Percentiles rank a stretch among this genome's conserved stretches.
phyloP scores from a whole-genome alignment of 2,888 invertebrate species.

The Allophyes oxyacanthae region DNA sequence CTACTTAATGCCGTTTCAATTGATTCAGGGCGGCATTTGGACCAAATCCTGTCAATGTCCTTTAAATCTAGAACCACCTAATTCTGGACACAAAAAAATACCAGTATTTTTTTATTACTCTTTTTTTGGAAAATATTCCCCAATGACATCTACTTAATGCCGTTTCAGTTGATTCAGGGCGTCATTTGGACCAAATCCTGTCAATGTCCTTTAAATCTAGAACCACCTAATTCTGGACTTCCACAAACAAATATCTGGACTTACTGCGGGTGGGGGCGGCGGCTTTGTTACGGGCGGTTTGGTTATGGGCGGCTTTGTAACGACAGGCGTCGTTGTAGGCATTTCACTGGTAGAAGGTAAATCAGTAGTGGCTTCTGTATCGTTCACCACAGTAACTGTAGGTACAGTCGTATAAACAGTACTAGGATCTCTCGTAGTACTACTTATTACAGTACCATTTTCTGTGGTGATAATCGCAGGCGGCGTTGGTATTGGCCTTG shows the following conservation, averaged over 20 bases:
- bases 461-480: background rate
- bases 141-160: no score
- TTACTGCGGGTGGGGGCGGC: constrained; percentile 34
- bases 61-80: no score
- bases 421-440: background rate
- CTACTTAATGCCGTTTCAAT: no score
- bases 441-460: background rate
- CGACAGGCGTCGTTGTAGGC: constrained; percentile 7
- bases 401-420: constrained; percentile 3
- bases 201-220: no score
- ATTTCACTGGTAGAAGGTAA: constrained; percentile 5
- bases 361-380: background rate
- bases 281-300: constrained; percentile 15
- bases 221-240: background rate
- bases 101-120: no score
- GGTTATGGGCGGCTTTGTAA: no score
- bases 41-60: no score
- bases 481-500: background rate
- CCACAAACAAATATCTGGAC: constrained; percentile 20
- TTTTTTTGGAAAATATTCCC: no score
- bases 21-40: no score
- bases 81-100: no score
- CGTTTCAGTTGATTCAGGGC: no score
- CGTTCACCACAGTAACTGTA: constrained; percentile 3
- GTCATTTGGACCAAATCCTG: no score